Conservation (phyloP, 2,888 invertebrate species). For the Hirtodrosophila duncani region DNA sequence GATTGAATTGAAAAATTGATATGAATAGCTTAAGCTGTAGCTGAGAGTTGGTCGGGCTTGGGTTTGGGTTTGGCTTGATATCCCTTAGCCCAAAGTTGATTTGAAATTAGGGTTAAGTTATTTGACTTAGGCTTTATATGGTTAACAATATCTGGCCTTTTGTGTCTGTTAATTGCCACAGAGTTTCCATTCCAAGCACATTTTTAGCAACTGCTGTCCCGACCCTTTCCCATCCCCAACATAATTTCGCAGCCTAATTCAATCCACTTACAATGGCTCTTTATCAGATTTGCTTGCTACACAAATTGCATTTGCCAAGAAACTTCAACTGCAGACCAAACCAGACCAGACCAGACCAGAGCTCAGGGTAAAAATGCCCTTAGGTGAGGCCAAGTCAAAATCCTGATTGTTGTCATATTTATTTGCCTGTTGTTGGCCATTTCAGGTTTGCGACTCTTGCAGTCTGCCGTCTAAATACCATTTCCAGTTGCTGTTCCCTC, state of each 20-base stretch:
- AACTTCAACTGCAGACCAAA: conserved; percentile 55
- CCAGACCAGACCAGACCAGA: conserved; percentile 28
- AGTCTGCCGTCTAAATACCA: conserved; percentile 49
- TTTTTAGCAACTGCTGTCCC: conserved; percentile 6
- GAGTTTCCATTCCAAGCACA: too few species aligned
- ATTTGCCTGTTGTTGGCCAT: conserved; percentile 23
- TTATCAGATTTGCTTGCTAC: conserved; percentile 59
- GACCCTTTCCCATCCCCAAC: conserved; percentile 1
- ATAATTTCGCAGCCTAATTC: conserved; percentile 43
- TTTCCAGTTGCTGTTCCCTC: conserved; percentile 23
- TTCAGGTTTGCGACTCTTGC: conserved; percentile 38
- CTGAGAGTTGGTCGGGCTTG: too few species aligned
- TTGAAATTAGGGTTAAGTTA: conserved; percentile 59
- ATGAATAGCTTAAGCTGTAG: conserved; percentile 41
- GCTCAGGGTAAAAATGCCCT: conserved; percentile 21
- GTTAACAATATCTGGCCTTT: conserved; percentile 32
- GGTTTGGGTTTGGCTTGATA: background rate
- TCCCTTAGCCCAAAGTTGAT: conserved; percentile 6
- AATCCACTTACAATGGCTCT: conserved; percentile 50
- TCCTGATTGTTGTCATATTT: conserved; percentile 54
- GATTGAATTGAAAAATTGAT: conserved; percentile 45
- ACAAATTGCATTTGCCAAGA: conserved; percentile 51
- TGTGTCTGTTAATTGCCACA: conserved; percentile 56
- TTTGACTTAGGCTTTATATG: conserved; percentile 38
- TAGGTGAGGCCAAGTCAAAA: conserved; percentile 16